Conservation (phyloP, 2,888 invertebrate genomes). For the Tineola bisselliella region DNA sequence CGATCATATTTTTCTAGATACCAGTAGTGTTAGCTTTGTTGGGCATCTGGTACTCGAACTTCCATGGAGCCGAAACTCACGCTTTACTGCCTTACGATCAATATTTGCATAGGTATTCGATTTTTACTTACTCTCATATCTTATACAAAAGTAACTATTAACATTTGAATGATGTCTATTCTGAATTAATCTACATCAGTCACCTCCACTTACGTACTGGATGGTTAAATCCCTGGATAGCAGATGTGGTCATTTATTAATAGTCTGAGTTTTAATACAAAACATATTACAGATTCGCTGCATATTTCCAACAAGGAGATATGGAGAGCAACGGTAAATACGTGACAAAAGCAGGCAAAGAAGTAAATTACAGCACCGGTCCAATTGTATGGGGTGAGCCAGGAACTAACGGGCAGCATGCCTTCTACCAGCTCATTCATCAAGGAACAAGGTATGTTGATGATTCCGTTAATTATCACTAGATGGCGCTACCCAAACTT, state of each 20-base stretch:
- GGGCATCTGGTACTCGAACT: slow-evolving; percentile 95
- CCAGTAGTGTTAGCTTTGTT: slow-evolving; percentile 93
- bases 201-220: too few species aligned
- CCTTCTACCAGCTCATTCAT: slow-evolving; percentile 99
- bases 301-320: slow-evolving; percentile 99
- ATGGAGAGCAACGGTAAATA: slow-evolving; percentile 99
- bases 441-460: slow-evolving; percentile 78
- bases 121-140: too few species aligned
- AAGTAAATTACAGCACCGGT: slow-evolving; percentile 71
- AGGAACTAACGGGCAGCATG: slow-evolving; percentile 99
- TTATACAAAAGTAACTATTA: too few species aligned
- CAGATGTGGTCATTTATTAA: too few species aligned
- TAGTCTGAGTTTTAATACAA: too few species aligned
- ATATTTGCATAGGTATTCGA: slow-evolving; percentile 83
- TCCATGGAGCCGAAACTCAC: slow-evolving; percentile 95
- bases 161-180: too few species aligned
- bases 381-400: slow-evolving; percentile 98
- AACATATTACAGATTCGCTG: slow-evolving; percentile 79
- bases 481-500: too few species aligned
- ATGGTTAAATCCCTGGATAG: too few species aligned
- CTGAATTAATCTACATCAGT: too few species aligned
- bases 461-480: too few species aligned
- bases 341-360: slow-evolving; percentile 76
- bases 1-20: slow-evolving; percentile 78
- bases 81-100: slow-evolving; percentile 98